Evolutionary conservation across 2,888 invertebrate species (phyloP).

Genomic region (Caenorhabditis plicata): DNA sequence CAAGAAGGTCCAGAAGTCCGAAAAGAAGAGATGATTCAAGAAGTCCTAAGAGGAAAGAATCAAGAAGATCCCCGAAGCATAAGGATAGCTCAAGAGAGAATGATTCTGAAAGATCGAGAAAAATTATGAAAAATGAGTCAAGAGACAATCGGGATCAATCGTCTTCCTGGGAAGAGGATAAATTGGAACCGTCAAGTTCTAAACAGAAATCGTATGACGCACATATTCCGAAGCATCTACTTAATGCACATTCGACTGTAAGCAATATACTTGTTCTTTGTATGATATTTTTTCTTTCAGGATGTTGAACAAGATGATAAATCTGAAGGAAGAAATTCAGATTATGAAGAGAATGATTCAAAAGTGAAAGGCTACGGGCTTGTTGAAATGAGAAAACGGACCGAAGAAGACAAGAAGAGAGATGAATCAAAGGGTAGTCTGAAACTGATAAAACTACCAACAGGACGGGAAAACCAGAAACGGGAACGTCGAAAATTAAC

Average conservation of each 20-base stretch:
- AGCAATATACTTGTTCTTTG: background rate
- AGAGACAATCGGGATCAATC: background rate
- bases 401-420: slow-evolving; percentile 10
- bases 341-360: slow-evolving; percentile 7
- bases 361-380: slow-evolving; percentile 18
- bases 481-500: slow-evolving; percentile 24
- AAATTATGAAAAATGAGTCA: too few relatives aligned
- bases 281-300: background rate
- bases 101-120: background rate
- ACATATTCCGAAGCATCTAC: slow-evolving; percentile 23
- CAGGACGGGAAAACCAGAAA: slow-evolving; percentile 17
- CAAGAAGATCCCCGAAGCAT: background rate
- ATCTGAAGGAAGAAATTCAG: background rate
- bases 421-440: slow-evolving; percentile 15
- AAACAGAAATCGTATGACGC: slow-evolving; percentile 14
- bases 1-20: too few relatives aligned
- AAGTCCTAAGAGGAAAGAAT: too few relatives aligned
- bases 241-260: background rate
- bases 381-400: slow-evolving; percentile 25
- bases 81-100: slow-evolving; percentile 3
- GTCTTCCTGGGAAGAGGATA: background rate
- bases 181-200: background rate
- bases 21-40: too few relatives aligned
- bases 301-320: slow-evolving; percentile 8
- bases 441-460: slow-evolving; percentile 23